phyloP scores from a whole-genome alignment of 1,140 invertebrate species.

The Odontomachus brunneus region DNA sequence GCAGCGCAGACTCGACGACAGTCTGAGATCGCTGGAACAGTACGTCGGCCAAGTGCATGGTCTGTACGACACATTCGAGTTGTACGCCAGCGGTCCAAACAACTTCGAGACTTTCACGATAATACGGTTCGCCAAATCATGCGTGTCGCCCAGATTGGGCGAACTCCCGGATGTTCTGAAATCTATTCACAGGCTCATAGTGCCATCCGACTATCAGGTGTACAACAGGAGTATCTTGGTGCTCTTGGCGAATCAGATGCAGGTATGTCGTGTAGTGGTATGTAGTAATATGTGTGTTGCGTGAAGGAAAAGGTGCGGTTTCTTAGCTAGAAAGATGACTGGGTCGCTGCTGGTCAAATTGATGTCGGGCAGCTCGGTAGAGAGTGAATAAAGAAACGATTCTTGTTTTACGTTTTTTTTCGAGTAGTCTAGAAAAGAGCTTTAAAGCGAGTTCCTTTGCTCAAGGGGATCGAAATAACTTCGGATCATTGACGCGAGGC shows the following conservation, averaged over 20 bases:
- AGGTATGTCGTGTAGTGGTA: slow-evolving; percentile 83
- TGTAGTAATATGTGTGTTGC: not conserved
- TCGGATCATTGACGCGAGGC: too few relatives aligned
- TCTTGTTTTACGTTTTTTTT: too few relatives aligned
- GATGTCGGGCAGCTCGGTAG: not conserved
- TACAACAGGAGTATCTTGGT: slow-evolving; percentile 83
- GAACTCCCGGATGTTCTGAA: slow-evolving; percentile 89
- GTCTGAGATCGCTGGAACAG: slow-evolving; percentile 87
- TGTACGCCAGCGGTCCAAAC: slow-evolving; percentile 84
- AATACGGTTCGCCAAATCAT: slow-evolving; percentile 88
- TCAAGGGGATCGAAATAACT: too few relatives aligned
- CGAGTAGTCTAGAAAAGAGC: too few relatives aligned
- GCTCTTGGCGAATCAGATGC: slow-evolving; percentile 83
- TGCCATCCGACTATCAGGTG: slow-evolving; percentile 82
- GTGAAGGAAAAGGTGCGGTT: not conserved
- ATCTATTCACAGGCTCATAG: slow-evolving; percentile 87
- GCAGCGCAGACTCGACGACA: slow-evolving; percentile 85
- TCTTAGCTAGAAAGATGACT: not conserved
- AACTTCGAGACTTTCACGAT: slow-evolving; percentile 88
- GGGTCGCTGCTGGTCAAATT: not conserved
- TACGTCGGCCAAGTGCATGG: slow-evolving; percentile 87
- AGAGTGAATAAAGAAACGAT: too few relatives aligned
- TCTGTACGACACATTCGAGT: slow-evolving; percentile 86
- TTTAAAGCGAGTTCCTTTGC: too few relatives aligned
- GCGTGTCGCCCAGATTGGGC: slow-evolving; percentile 87